Base-by-base conservation (phyloP, 92 coral and sea anemone species). In the Epizoanthus fatuus region DNA sequence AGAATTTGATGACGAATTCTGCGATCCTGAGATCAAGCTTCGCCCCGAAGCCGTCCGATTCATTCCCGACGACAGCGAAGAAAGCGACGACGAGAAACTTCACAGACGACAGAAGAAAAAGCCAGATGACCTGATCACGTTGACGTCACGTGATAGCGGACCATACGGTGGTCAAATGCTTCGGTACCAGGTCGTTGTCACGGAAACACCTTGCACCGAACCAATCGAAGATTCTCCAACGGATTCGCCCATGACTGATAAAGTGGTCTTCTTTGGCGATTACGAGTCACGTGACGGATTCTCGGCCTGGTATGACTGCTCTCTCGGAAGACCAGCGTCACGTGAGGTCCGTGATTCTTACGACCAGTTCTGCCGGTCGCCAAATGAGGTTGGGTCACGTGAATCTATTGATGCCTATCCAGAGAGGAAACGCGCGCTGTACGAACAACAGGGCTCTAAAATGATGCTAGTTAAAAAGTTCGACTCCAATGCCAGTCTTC, bases 271-370 rank as follows among this genome's bases (percentile, higher is more conserved):
- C 94, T 95, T 95, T 47, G 91, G 91, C 5, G 98, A 92, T 51
- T 84, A 49, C 47, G 85, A 84, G 25, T 72, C 90, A 7, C 89
- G 87, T 63, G 90, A 84, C 54, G 98, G 90, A 54, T 87, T 72
- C 71, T 86, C 89, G 10, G 98, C 92, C 37, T 95, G 98, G 98
- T 95, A 93, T 72, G 95, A 95, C 68, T 95, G 98, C n/a, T 87
- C 98, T 0, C 89, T 95, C 15, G 53, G 91, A 1, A 75, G 91
- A 63, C 98, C 99, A n/a, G 99, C 98, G 2, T 89, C 95, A 54
- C 96, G 92, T 56, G 99, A 97, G 91, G 93, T 97, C 83, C 98
- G 99, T 56, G 99, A 97, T 86, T 97, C 99, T 6, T 97, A 90
- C 58, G 99, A 97, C 65, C 99, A 97, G 84, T 97, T 97, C 79